Evolutionary conservation across 2,797 vertebrate genomes (phyloP), one percentile per base, ranked within the genome.

Genomic region (Paedocypris micromegethes): DNA sequence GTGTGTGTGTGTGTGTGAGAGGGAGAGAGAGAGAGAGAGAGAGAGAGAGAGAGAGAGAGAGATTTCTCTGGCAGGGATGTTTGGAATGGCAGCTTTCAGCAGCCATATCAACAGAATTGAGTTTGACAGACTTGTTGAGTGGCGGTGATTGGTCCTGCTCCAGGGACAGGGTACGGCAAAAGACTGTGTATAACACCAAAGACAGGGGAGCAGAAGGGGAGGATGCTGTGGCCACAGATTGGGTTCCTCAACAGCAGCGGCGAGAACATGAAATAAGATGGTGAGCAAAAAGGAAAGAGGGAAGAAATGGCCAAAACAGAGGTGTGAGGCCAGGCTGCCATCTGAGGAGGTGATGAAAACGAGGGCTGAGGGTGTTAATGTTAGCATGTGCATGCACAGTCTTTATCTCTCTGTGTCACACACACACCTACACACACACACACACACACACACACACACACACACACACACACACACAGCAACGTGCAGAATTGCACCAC

Each of bases 41-140:
- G 46, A 6, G 49, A 64, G 68, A 61, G 52, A 54, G 45, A 46
- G 50, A 53, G 8, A 56, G 63, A 41, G 50, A 45, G 60, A 56
- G 68, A 65, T 62, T 72, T 82, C 61, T 81, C 78, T 78, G 68
- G 71, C 75, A 75, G 78, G 80, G 71, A 64, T 56, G 77, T 86
- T 79, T 82, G 68, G 79, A 79, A 78, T 58, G 81, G 81, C 85
- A 83, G 85, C 87, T 88, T 87, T 88, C 88, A 88, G 84, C 88
- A 85, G 82, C 82, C 73, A 71, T 77, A 78, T 79, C 80, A 83
- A 84, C 80, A 80, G 77, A 85, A 89, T 88, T 84, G 81, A 77
- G 69, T 88, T 84, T 84, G 88, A 90, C 87, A 90, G 86, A 82
- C 81, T 78, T 74, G 79, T 76, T 73, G 80, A 85, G 86, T 83